These are phyloP conservation scores for Rallus crepitans DNA, from an alignment of 2,797 vertebrate species.

Conservation along the genomic window DNA sequence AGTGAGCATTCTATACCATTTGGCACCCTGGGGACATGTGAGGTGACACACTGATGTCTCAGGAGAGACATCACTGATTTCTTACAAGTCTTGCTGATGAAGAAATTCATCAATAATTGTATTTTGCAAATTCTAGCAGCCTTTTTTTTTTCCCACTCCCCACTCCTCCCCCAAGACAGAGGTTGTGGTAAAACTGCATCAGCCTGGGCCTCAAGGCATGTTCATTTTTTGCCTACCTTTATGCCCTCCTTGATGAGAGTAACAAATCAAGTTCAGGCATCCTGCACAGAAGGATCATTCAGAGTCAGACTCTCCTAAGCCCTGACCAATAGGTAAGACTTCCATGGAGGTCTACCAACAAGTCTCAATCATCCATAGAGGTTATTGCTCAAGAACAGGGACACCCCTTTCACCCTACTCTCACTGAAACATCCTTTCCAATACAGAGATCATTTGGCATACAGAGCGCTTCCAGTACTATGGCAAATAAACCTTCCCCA, in stretches of 20 bases:
- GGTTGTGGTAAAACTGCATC: not conserved
- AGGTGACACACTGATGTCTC: conserved; percentile 39
- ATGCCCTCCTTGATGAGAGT: conserved; percentile 11
- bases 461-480: not conserved
- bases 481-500: conserved; percentile 23
- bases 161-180: not conserved
- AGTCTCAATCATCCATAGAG: conserved; percentile 34
- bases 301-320: not conserved
- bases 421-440: conserved; percentile 20
- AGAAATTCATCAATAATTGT: conserved; percentile 29
- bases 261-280: conserved; percentile 43
- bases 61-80: conserved; percentile 11
- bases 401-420: conserved; percentile 5
- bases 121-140: conserved; percentile 30
- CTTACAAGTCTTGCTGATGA: not conserved
- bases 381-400: conserved; percentile 56
- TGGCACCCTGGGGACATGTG: conserved; percentile 13
- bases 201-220: not conserved
- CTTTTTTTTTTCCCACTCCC: not conserved
- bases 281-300: not conserved
- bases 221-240: conserved; percentile 16
- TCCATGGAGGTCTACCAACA: conserved; percentile 45
- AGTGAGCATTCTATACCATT: conserved; percentile 30
- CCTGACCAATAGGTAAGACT: not conserved
- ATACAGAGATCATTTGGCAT: conserved; percentile 7